phyloP scores from a whole-genome alignment of 2,113 vertebrate genomes.

The Sceloporus tristichus region DNA sequence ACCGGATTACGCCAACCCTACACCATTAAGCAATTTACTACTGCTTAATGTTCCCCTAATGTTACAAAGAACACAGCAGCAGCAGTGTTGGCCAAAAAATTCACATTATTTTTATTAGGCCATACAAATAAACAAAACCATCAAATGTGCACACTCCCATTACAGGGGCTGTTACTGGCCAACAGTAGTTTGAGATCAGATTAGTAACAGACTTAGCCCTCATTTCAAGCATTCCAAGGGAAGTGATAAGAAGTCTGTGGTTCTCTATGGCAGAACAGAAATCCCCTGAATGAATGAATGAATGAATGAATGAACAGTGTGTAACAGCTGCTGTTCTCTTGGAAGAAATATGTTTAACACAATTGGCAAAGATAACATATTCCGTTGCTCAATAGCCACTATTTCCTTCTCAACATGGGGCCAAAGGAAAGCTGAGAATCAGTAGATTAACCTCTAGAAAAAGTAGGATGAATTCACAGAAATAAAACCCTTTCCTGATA shows the following conservation, averaged over 20 bases:
- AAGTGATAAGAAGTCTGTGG: not conserved
- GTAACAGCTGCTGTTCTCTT: constrained; percentile 1
- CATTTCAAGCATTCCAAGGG: not conserved
- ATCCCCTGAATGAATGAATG: not conserved
- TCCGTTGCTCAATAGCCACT: not conserved
- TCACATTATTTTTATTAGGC: too few species aligned
- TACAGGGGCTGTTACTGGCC: not conserved
- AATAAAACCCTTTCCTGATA: not conserved
- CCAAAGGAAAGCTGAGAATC: not conserved
- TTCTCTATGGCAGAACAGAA: not conserved
- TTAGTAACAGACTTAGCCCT: not conserved
- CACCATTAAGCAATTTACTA: not conserved
- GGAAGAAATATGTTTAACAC: not conserved
- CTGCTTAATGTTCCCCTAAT: not conserved
- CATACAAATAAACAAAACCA: too few species aligned
- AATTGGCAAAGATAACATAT: not conserved
- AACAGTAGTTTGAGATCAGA: not conserved
- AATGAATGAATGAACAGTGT: not conserved
- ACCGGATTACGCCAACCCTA: too few species aligned
- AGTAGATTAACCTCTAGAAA: not conserved
- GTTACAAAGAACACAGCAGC: too few species aligned
- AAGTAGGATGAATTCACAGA: too few species aligned
- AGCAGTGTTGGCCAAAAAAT: too few species aligned
- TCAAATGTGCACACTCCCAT: too few species aligned
- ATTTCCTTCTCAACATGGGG: not conserved